Evolutionary conservation across 2,888 invertebrate species (phyloP), one percentile per base, ranked within the genome.

Genomic region (Platerodrilus igneus): DNA sequence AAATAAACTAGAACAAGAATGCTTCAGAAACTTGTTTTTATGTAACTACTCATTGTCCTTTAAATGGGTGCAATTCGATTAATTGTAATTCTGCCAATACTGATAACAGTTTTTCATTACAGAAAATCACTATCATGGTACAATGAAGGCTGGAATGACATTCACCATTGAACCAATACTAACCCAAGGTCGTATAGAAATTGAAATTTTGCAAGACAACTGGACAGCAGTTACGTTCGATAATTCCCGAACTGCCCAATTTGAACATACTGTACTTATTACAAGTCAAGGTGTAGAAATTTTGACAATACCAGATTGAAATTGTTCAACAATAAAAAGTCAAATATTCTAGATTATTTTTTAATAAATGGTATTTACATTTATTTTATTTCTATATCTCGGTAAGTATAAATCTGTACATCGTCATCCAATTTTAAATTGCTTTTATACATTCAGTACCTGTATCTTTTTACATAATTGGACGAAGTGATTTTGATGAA

Each of bases 101-200:
- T n/a, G n/a, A n/a, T n/a, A n/a, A n/a, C n/a, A n/a, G n/a, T n/a
- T n/a, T n/a, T n/a, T n/a, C n/a, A n/a, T 66, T 63, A 35, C 58
- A 84, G 86, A 70, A 49, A 85, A 86, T 58, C 60, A 74, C 33
- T 72, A 75, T 51, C 75, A 77, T 0, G 87, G 85, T 0, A 58
- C 65, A 30, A 93, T 94, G 93, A 62, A 75, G 52, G 68, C 84
- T 2, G 92, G 92, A n/a, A 93, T 93, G 88, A 87, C 88, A 0
- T 95, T 96, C 60, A 96, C 95, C 0, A 87, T 96, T 56, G 95
- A 96, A 61, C 96, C 96, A 6, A 81, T 86, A 5, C 59, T 96
- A 9, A 79, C 83, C 2, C 83, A 89, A 52, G 93, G 93, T 1
- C 69, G 67, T 1, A 72, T 74, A 23, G 71, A 81, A 37, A 73